phyloP scores from a whole-genome alignment of 2,888 invertebrate species.

The Anarsia innoxiella region DNA sequence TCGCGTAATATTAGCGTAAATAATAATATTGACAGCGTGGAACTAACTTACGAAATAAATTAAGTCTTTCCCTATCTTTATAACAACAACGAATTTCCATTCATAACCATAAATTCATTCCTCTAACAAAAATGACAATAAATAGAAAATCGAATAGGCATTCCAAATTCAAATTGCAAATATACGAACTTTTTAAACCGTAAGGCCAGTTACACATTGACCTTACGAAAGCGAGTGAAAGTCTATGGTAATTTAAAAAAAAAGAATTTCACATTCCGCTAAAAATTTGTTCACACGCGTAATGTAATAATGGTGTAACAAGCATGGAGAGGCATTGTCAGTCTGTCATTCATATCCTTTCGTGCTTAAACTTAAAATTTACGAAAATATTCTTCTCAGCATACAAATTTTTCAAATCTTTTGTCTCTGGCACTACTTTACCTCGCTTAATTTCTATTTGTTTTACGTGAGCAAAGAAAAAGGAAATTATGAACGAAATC shows the following conservation, averaged over 20 bases:
- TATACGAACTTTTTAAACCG: constrained; percentile 17
- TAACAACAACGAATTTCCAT: too few species aligned
- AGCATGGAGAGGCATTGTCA: constrained; percentile 38
- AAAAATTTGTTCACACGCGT: constrained; percentile 49
- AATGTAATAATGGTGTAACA: constrained; percentile 54
- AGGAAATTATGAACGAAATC: neutral
- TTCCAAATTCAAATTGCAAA: constrained; percentile 33
- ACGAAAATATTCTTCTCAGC: neutral
- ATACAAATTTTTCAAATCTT: neutral
- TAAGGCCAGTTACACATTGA: constrained; percentile 31
- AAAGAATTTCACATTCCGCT: constrained; percentile 41
- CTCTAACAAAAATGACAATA: constrained; percentile 18
- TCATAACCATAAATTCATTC: too few species aligned
- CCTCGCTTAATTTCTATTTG: constrained; percentile 29
- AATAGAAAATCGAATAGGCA: constrained; percentile 24
- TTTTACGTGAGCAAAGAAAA: constrained; percentile 7
- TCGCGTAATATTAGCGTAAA: too few species aligned
- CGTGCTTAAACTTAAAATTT: too few species aligned
- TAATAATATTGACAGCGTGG: too few species aligned
- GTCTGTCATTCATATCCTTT: constrained; percentile 11
- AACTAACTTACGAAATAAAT: too few species aligned
- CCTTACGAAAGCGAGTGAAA: constrained; percentile 58
- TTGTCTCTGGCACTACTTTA: neutral
- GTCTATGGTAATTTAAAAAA: constrained; percentile 27
- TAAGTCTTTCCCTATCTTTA: too few species aligned